phyloP scores from a whole-genome alignment of 1,140 invertebrate genomes.

The Hylaeus anthracinus region DNA sequence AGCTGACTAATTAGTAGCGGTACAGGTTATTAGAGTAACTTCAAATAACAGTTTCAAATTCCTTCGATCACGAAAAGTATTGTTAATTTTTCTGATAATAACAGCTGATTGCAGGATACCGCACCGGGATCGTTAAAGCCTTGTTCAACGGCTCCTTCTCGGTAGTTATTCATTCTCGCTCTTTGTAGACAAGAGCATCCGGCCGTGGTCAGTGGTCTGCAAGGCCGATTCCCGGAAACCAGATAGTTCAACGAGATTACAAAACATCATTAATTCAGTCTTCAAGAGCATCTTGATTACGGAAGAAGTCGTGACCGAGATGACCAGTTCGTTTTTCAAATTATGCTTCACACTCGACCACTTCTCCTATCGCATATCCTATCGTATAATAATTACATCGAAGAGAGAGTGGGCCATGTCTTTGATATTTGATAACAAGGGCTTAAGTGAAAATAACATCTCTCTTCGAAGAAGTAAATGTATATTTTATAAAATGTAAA shows the following conservation, averaged over 20 bases:
- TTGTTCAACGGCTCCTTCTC: constrained; percentile 46
- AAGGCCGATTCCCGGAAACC: constrained; percentile 68
- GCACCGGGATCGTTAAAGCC: constrained; percentile 16
- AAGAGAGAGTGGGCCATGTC: not conserved
- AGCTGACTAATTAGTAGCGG: too few species aligned
- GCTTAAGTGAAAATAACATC: too few species aligned
- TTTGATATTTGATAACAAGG: too few species aligned
- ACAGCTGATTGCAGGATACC: constrained; percentile 12
- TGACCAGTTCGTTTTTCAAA: constrained; percentile 24
- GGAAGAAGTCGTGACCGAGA: constrained; percentile 38
- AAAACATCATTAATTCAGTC: constrained; percentile 51
- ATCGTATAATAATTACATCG: constrained; percentile 16
- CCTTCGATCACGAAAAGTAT: not conserved
- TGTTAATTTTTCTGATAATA: not conserved
- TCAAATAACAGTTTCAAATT: too few species aligned
- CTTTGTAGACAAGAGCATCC: constrained; percentile 55
- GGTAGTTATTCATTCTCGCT: constrained; percentile 51
- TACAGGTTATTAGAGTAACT: too few species aligned
- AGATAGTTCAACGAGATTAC: constrained; percentile 52
- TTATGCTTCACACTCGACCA: constrained; percentile 16
- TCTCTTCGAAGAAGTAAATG: too few species aligned
- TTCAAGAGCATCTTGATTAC: constrained; percentile 42
- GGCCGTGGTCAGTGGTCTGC: constrained; percentile 62
- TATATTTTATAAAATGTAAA: too few species aligned
- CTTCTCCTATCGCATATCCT: not conserved